A percentile compares a stretch with the other conserved stretches of the same genome.
Conservation (phyloP, 2,888 invertebrate genomes). For the Labia minor region DNA sequence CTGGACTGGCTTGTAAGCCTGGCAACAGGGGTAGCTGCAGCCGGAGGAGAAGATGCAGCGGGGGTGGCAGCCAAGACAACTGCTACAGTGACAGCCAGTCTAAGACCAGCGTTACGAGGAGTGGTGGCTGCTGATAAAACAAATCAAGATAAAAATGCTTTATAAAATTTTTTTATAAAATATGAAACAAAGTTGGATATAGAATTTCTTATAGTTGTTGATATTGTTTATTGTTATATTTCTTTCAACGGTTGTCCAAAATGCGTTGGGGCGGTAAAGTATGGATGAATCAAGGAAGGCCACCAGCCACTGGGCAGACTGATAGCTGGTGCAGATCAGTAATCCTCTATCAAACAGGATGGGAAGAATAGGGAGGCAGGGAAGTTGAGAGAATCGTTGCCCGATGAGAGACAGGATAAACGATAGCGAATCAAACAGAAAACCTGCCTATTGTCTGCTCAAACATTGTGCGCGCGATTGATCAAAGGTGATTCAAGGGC, state of each 20-base stretch:
- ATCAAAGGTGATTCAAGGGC: constrained; percentile 7
- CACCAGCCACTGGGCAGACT: background rate
- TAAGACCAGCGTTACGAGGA: constrained; percentile 24
- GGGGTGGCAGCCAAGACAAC: background rate
- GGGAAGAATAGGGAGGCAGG: background rate
- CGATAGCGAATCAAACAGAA: constrained; percentile 8
- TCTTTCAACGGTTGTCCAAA: background rate
- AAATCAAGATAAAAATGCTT: background rate
- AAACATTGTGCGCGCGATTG: constrained; percentile 2
- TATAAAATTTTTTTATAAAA: background rate
- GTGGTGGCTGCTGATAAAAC: constrained; percentile 41
- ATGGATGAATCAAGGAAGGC: background rate
- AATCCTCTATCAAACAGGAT: background rate
- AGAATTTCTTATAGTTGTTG: background rate
- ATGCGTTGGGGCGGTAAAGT: background rate
- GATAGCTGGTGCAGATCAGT: background rate
- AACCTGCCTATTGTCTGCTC: constrained; percentile 4
- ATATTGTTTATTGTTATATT: background rate
- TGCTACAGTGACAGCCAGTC: constrained; percentile 14
- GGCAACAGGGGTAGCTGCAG: constrained; percentile 29
- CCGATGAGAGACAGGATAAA: constrained; percentile 13
- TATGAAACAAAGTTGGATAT: background rate
- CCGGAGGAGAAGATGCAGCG: constrained; percentile 32
- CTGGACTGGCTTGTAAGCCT: constrained; percentile 43
- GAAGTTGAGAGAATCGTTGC: background rate